phyloP scores from a whole-genome alignment of 92 coral and sea anemone genomes.

The Paragorgia papillata region DNA sequence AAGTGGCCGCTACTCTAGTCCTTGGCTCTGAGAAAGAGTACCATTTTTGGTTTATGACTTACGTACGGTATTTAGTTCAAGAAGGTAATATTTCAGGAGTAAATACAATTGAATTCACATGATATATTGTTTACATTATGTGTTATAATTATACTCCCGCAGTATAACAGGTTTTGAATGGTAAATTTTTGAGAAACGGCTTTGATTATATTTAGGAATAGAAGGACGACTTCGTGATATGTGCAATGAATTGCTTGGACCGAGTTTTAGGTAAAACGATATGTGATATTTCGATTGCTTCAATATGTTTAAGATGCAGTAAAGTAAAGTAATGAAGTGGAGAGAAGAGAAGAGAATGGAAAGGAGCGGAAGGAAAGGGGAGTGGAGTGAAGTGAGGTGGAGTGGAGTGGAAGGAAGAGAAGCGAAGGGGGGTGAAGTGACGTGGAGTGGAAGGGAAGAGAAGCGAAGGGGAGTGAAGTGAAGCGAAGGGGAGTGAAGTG shows the following conservation, averaged over 20 bases:
- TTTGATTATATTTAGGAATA: constrained; percentile 72
- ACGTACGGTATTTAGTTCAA: constrained; percentile 72
- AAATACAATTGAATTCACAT: no score
- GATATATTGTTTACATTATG: no score
- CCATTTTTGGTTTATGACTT: constrained; percentile 92
- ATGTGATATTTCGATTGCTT: no score
- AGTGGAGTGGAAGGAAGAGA: not conserved
- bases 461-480: not conserved
- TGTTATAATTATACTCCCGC: no score
- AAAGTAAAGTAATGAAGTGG: not conserved
- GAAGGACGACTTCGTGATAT: constrained; percentile 86
- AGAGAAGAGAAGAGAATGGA: not conserved
- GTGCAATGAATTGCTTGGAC: constrained; percentile 90
- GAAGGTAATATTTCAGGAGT: constrained; percentile 17
- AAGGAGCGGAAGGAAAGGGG: not conserved
- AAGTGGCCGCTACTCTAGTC: constrained; percentile 79
- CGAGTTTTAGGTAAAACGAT: constrained; percentile 73
- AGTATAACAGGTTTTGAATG: no score
- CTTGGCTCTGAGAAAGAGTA: constrained; percentile 95
- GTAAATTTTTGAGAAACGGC: no score
- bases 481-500: no score
- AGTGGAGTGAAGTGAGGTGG: not conserved
- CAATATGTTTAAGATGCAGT: no score
- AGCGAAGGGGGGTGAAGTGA: not conserved
- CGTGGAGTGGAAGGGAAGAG: no score